Base-by-base conservation (phyloP, 2,888 invertebrate species). In the Xanthostigma xanthostigma region DNA sequence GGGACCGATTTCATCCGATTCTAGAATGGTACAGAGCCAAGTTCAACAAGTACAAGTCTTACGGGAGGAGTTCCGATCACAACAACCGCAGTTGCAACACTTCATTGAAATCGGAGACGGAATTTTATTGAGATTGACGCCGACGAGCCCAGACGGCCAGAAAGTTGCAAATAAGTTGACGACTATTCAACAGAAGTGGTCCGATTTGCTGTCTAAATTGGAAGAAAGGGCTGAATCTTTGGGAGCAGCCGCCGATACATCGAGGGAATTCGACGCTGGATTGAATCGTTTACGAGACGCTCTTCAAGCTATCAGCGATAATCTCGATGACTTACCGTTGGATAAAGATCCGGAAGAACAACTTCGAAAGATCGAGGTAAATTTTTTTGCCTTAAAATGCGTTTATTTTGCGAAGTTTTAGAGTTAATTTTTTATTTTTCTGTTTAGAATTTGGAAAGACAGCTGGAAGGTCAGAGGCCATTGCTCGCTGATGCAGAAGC, bases 1-100 rank as follows among this genome's bases (percentile, higher is more conserved):
- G 0, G 96, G 96, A 13, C 95, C 95, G 1, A 93, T 97, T 59
- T 93, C 94, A 0, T 89, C 93, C 0, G 96, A 97, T 67, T 91
- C 94, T 1, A 76, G 93, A 48, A 89, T 95, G 84, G 91, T 95
- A 3, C 88, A 91, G 62, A 92, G 90, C 37, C 96, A 96, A 74
- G 88, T 94, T 13, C 92, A 94, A 62, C 93, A 93, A 75, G 85
- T 88, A 3, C 86, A 93, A 75, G 93, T 96, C 0, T 73, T 97
- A 44, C 80, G 94, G 51, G 96, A 96, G 65, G 96, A 97, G 70
- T 88, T 95, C 75, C 78, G 90, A 51, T 82, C 86, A 0, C 94
- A 96, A 64, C 90, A 94, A 62, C 91, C 93, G 0, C 87, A 91
- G 57, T 69, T 95, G 51, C 81, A 86, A 51, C 88, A 91, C 62